These are phyloP conservation scores for Piscicola geometra DNA, from an alignment of 2,888 invertebrate species.

Conservation along the genomic window DNA sequence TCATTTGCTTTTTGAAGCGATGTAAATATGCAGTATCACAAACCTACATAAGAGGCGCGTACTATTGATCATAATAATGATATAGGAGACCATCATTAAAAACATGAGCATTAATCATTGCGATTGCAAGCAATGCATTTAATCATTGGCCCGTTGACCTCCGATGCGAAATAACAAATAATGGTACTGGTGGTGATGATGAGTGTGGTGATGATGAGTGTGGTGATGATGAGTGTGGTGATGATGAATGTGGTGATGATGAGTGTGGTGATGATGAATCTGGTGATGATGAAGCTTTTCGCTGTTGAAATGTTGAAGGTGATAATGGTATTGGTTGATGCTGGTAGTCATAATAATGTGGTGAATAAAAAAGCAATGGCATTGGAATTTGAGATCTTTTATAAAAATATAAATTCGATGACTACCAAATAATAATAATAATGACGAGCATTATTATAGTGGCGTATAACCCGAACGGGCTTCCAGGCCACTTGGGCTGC, in stretches of 20 bases:
- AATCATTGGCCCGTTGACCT: conserved; percentile 7
- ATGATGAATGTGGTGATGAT: not conserved
- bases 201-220: not conserved
- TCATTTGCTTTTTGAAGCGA: no score
- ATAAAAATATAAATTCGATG: no score
- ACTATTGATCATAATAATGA: conserved; percentile 12
- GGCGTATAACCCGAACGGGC: no score
- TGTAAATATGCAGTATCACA: no score
- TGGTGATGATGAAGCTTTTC: not conserved
- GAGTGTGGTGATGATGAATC: not conserved
- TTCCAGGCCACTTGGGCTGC: no score
- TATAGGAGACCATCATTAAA: not conserved
- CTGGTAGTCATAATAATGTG: not conserved
- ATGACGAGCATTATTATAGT: no score
- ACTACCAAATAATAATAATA: no score
- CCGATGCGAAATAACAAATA: conserved; percentile 32
- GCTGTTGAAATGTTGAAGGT: not conserved
- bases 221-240: not conserved
- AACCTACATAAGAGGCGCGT: not conserved
- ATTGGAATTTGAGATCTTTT: no score
- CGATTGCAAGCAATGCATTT: conserved; percentile 2
- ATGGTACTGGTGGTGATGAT: not conserved
- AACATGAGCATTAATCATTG: conserved; percentile 11
- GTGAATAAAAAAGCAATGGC: no score
- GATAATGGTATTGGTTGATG: not conserved